Evolutionary conservation across 2,888 invertebrate genomes (phyloP).

Genomic region (Unio pictorum): DNA sequence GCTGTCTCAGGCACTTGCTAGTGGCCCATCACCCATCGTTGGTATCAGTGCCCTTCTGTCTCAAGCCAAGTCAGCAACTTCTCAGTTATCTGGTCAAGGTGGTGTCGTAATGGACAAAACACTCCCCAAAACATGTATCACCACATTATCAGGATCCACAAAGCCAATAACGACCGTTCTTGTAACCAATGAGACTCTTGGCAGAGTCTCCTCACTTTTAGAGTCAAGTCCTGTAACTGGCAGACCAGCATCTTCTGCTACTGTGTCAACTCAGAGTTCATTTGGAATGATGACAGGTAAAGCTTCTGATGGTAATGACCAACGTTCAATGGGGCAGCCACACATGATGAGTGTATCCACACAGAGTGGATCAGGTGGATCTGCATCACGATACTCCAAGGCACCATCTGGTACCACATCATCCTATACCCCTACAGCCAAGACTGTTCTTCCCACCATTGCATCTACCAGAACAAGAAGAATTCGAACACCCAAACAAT

Average conservation of each 20-base stretch:
- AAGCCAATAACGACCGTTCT: no score
- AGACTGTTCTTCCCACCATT: conserved; percentile 52
- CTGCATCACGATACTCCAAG: conserved; percentile 15
- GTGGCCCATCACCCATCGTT: no score
- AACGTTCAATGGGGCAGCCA: conserved; percentile 10
- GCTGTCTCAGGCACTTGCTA: neutral
- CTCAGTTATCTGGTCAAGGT: no score
- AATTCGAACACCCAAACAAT: conserved; percentile 66
- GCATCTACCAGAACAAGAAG: conserved; percentile 63
- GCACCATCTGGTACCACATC: conserved; percentile 21
- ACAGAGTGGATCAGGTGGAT: conserved; percentile 4
- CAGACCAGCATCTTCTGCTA: conserved; percentile 12
- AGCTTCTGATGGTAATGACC: conserved; percentile 9
- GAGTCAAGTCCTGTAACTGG: conserved; percentile 52
- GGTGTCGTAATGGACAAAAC: no score
- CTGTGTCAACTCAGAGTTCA: neutral
- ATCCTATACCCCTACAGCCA: conserved; percentile 56
- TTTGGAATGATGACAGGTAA: conserved; percentile 3
- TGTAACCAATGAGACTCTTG: conserved; percentile 46
- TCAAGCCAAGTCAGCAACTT: no score
- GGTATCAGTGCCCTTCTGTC: no score
- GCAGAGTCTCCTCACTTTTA: conserved; percentile 58
- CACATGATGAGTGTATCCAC: conserved; percentile 4
- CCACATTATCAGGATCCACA: no score
- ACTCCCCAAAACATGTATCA: no score